Percentiles rank a stretch among this genome's conserved stretches.
Evolutionary conservation across 1,140 invertebrate genomes (phyloP).

Genomic region (Stenopsyche tienmushanensis): DNA sequence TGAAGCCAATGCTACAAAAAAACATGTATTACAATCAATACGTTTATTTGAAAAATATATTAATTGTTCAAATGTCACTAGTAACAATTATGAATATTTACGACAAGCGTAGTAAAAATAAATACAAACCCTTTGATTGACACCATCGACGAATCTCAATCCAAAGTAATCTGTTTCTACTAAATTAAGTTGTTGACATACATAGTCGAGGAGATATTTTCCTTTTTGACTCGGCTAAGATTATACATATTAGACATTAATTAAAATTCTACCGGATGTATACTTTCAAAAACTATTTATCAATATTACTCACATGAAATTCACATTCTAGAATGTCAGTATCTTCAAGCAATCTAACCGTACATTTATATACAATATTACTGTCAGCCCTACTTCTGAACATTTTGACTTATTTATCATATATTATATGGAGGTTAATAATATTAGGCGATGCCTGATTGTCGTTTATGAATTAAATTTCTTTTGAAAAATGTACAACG

Average conservation of each 20-base stretch:
- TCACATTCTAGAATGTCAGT: conserved; percentile 92
- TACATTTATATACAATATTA: conserved; percentile 89
- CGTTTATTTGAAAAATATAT: conserved; percentile 21
- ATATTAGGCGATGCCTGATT: neutral
- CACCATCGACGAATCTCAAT: conserved; percentile 87
- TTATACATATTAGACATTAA: conserved; percentile 35
- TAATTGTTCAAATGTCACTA: too few relatives aligned
- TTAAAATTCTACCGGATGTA: conserved; percentile 10
- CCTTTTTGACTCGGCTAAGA: conserved; percentile 91
- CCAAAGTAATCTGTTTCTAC: conserved; percentile 98
- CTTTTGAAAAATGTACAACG: too few relatives aligned
- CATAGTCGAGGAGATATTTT: conserved; percentile 88
- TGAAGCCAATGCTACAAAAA: conserved; percentile 91
- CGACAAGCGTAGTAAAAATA: conserved; percentile 49
- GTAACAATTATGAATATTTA: neutral
- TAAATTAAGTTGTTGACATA: conserved; percentile 91
- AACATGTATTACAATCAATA: conserved; percentile 5
- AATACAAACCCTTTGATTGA: conserved; percentile 93
- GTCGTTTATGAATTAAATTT: too few relatives aligned
- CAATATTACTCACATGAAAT: conserved; percentile 77
- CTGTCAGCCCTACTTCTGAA: conserved; percentile 74
- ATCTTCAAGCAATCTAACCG: conserved; percentile 90
- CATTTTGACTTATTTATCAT: conserved; percentile 44
- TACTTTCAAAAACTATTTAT: conserved; percentile 13
- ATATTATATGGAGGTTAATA: neutral